These are phyloP conservation scores for Epiblema foenella DNA, from an alignment of 2,888 invertebrate genomes.

Conservation along the genomic window DNA sequence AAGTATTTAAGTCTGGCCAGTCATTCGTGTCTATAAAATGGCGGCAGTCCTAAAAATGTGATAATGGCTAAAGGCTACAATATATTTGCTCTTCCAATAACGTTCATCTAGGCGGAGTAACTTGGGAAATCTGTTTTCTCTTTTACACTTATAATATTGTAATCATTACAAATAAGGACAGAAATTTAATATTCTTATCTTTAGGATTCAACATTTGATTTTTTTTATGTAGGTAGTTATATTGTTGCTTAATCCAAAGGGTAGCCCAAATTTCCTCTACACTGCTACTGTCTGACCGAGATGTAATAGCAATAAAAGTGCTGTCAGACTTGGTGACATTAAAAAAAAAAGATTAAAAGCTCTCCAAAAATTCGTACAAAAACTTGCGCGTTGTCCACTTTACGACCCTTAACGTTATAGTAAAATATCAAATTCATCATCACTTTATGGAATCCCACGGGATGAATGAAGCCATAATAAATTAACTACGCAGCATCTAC, in stretches of 20 bases:
- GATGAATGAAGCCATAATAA: conserved; percentile 77
- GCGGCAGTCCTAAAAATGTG: neutral
- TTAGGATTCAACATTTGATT: neutral
- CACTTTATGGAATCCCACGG: conserved; percentile 71
- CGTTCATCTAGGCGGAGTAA: neutral
- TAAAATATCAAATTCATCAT: conserved; percentile 67
- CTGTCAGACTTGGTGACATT: neutral
- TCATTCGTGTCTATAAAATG: neutral
- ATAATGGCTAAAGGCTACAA: neutral
- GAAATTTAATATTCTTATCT: neutral
- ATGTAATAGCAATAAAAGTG: neutral
- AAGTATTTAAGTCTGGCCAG: neutral
- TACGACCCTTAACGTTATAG: conserved; percentile 52
- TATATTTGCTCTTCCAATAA: neutral
- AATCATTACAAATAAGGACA: neutral
- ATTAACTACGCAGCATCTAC: conserved; percentile 58
- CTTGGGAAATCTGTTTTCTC: neutral
- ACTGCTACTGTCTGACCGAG: neutral
- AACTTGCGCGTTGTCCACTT: conserved; percentile 50
- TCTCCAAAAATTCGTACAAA: conserved; percentile 45
- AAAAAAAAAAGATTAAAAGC: conserved; percentile 13
- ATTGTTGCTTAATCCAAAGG: too few species aligned
- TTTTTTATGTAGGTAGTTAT: too few species aligned
- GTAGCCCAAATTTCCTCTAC: neutral
- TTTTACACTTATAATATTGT: neutral